Base-by-base conservation (phyloP, 2,113 vertebrate species). In the Crocuta crocuta region DNA sequence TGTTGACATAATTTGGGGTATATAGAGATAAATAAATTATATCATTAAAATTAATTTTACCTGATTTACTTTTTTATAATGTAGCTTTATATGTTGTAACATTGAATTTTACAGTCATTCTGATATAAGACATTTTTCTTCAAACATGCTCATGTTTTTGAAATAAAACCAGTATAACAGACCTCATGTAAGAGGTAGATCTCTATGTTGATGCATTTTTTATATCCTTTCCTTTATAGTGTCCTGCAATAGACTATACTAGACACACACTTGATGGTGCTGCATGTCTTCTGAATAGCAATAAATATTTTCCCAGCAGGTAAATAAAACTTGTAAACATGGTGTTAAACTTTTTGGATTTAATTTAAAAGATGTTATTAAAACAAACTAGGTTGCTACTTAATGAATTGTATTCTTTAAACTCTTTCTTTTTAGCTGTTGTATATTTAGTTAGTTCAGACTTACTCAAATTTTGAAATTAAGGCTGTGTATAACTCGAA, bases 221-320 rank as follows among this genome's bases (percentile, higher is more conserved):
- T 89, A 19, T 48, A 23, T 90, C 50, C 61, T 94, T 96, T 98
- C 94, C 98, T 97, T 96, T 98, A 16, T 98, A 99, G 99, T 99
- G 99, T 98, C 99, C 99, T 98, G 99, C 99, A 96, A 99, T 99
- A 97, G 99, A 99, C 98, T 99, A 99, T 97, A 99, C 99, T 97
- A 99, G 99, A 98, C 99, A 99, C 98, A 99, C 99, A 39, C 99
- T 99, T 98, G 99, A 99, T 98, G 99, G 99, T 98, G 99, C 99
- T 98, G 99, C 99, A 24, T 99, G 99, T 98, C 99, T 99, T 98
- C 99, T 99, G 98, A 99, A 99, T 99, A 99, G 99, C 99, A 99
- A 99, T 99, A 99, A 99, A 98, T 99, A 99, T 98, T 99, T 99
- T 95, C 99, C 99, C 88, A 99, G 99, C 99, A 99, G 99, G 99